Percentiles rank a stretch among this genome's conserved stretches.
Conservation (phyloP, 2,113 vertebrate genomes). For the Alectura lathami region DNA sequence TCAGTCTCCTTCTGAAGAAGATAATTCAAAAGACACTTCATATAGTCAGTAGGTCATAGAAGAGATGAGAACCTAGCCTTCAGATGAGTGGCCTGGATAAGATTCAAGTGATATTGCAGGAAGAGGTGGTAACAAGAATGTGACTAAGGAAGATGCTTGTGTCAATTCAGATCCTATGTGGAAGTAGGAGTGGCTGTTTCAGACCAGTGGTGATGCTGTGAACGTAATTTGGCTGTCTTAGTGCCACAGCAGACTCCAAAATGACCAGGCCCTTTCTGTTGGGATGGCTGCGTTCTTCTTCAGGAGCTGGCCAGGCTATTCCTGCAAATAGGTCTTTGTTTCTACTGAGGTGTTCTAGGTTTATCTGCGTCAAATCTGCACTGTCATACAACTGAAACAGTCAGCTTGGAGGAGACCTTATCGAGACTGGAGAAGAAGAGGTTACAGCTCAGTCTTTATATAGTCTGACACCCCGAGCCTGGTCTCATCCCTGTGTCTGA, state of each 20-base stretch:
- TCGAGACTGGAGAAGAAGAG: not conserved
- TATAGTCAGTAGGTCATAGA: not conserved
- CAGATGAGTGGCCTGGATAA: not conserved
- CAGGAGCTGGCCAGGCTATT: not conserved
- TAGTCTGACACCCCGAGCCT: not conserved
- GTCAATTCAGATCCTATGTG: not conserved
- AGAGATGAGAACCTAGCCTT: not conserved
- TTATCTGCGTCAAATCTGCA: not conserved
- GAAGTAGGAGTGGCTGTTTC: not conserved
- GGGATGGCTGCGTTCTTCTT: not conserved
- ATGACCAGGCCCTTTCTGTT: not conserved
- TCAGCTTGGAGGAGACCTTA: no score
- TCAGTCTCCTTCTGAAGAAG: not conserved
- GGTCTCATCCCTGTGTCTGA: not conserved
- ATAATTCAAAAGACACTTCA: not conserved
- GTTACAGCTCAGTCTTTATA: not conserved
- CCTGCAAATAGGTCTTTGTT: not conserved
- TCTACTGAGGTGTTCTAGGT: not conserved
- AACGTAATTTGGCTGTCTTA: not conserved
- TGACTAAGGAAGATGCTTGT: accelerated
- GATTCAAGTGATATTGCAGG: not conserved
- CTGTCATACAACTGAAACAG: not conserved
- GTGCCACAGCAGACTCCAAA: not conserved
- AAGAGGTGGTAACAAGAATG: not conserved
- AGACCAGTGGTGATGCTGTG: not conserved